These are phyloP conservation scores for Cotesia congregata DNA, from an alignment of 2,888 invertebrate genomes.

Conservation along the genomic window DNA sequence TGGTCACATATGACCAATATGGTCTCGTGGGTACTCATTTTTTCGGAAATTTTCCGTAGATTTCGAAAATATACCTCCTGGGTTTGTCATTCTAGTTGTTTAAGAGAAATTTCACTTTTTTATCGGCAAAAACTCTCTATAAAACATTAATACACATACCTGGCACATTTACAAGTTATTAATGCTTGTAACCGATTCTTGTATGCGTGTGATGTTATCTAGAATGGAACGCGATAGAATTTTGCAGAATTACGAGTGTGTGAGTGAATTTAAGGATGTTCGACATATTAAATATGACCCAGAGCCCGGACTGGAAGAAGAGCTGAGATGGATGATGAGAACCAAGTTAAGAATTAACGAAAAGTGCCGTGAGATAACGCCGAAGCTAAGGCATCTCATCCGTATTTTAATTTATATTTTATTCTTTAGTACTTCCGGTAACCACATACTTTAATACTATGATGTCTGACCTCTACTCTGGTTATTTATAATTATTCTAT, in stretches of 20 bases:
- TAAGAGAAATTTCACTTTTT: too few species aligned
- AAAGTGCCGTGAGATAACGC: not conserved
- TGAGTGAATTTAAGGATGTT: not conserved
- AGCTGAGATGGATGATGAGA: not conserved
- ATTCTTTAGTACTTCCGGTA: not conserved
- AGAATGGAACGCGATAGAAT: constrained; percentile 24
- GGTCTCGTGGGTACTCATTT: too few species aligned
- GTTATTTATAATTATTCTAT: not conserved
- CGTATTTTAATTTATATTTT: not conserved
- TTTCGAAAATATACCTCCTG: too few species aligned
- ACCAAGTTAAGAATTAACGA: not conserved
- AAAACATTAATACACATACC: not conserved
- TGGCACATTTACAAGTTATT: not conserved
- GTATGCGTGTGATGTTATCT: constrained; percentile 6
- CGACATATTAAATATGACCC: constrained; percentile 18
- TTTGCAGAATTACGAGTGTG: constrained; percentile 5
- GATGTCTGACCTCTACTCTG: not conserved
- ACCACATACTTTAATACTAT: not conserved
- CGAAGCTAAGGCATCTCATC: not conserved
- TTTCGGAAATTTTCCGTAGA: too few species aligned
- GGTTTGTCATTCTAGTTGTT: too few species aligned
- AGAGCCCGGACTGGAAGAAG: not conserved
- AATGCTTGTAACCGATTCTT: not conserved
- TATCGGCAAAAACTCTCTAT: too few species aligned
- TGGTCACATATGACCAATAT: too few species aligned